phyloP scores from a whole-genome alignment of 2,888 invertebrate genomes.

The Andricus curvator region DNA sequence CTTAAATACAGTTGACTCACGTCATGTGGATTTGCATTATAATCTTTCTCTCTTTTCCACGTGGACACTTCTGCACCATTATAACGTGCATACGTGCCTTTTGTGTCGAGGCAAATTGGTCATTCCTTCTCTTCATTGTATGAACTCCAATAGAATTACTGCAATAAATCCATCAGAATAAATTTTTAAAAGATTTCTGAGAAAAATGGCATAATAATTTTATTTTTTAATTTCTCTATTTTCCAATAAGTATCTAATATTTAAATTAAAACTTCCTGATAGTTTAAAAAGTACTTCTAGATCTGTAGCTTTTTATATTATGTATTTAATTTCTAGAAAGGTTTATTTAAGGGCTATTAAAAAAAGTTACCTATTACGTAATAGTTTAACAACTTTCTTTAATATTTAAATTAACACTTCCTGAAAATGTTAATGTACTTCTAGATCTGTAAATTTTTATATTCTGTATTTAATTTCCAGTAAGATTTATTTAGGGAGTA shows the following conservation, averaged over 20 bases:
- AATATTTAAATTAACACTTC: neutral
- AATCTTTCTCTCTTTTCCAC: conserved; percentile 62
- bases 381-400: neutral
- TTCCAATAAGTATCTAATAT: neutral
- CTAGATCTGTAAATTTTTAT: neutral
- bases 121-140: conserved; percentile 19
- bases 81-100: conserved; percentile 18
- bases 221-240: neutral
- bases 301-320: neutral
- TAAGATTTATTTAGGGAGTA: too few species aligned
- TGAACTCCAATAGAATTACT: neutral
- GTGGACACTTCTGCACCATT: conserved; percentile 36
- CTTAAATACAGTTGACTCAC: conserved; percentile 61
- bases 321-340: too few species aligned
- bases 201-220: neutral
- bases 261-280: neutral
- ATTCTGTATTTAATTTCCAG: neutral
- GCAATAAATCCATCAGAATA: neutral
- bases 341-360: too few species aligned
- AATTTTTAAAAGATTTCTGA: neutral
- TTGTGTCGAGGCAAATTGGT: conserved; percentile 21
- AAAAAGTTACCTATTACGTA: too few species aligned
- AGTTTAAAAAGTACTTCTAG: neutral
- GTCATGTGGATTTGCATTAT: conserved; percentile 71
- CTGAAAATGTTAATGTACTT: neutral